Conservation (phyloP, 2,888 invertebrate species). For the Synanthedon myopaeformis region DNA sequence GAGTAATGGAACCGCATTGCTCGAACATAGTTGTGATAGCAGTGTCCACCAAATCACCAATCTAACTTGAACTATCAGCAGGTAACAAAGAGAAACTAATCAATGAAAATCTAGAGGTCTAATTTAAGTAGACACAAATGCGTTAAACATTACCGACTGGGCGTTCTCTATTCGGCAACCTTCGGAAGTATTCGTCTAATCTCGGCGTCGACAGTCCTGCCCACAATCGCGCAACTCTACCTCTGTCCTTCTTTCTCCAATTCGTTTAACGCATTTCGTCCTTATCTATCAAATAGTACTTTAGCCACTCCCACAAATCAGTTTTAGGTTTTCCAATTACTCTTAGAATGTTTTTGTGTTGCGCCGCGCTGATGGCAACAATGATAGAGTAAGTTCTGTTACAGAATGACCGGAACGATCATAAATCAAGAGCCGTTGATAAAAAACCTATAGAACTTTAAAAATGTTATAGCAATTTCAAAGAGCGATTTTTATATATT, state of each 20-base stretch:
- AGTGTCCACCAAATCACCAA: conserved; percentile 27
- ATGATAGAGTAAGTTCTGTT: conserved; percentile 44
- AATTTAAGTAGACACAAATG: conserved; percentile 20
- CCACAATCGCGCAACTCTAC: conserved; percentile 32
- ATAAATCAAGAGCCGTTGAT: not conserved
- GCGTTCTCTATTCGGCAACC: conserved; percentile 44
- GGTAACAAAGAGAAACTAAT: conserved; percentile 9
- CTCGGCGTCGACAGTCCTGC: conserved; percentile 45
- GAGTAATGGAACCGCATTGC: conserved; percentile 30
- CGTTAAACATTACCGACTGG: conserved; percentile 41
- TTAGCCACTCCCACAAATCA: conserved; percentile 47
- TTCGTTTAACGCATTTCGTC: conserved; percentile 22
- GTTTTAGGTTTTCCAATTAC: conserved; percentile 58
- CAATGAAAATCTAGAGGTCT: conserved; percentile 28
- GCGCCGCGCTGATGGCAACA: conserved; percentile 40
- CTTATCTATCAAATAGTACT: conserved; percentile 22
- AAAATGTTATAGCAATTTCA: too few species aligned
- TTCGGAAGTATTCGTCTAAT: conserved; percentile 43
- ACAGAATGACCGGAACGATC: conserved; percentile 4
- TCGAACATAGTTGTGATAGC: conserved; percentile 26
- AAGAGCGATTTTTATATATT: too few species aligned
- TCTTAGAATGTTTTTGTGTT: conserved; percentile 52
- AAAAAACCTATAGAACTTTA: too few species aligned
- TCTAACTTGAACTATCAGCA: conserved; percentile 17
- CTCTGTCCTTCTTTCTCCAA: conserved; percentile 29